phyloP scores from a whole-genome alignment of 1,140 invertebrate species.

The Propsilocerus akamusi region DNA sequence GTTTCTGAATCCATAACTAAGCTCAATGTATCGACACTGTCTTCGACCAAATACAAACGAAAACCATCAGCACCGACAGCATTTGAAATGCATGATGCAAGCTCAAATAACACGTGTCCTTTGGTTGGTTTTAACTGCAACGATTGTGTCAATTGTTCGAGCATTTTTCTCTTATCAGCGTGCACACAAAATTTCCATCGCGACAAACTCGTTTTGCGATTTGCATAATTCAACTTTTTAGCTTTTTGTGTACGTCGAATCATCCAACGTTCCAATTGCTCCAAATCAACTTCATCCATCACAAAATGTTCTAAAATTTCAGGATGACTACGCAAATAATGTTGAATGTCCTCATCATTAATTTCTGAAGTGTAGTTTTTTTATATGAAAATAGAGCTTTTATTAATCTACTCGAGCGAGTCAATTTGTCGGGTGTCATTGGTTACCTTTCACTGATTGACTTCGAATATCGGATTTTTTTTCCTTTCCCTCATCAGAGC shows the following conservation, averaged over 20 bases:
- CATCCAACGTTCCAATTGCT: constrained; percentile 37
- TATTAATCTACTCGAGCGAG: background rate
- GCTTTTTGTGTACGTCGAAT: constrained; percentile 30
- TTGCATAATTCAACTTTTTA: constrained; percentile 22
- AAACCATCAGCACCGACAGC: constrained; percentile 38
- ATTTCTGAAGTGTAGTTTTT: background rate
- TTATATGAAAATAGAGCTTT: background rate
- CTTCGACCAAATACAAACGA: constrained; percentile 28
- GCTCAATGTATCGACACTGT: constrained; percentile 9
- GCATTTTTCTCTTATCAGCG: constrained; percentile 39
- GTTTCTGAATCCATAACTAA: constrained; percentile 11
- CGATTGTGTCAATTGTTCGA: constrained; percentile 35
- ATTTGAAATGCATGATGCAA: constrained; percentile 36
- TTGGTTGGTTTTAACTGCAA: constrained; percentile 31
- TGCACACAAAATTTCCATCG: constrained; percentile 42
- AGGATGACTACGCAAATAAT: constrained; percentile 29
- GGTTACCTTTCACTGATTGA: background rate
- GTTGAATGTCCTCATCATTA: background rate
- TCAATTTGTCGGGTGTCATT: background rate
- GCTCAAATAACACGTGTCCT: constrained; percentile 35
- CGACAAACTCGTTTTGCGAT: constrained; percentile 29
- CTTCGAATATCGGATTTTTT: no score
- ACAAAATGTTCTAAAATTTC: constrained; percentile 36
- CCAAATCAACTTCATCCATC: constrained; percentile 31
- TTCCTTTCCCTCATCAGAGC: no score